Evolutionary conservation across 2,797 vertebrate genomes (phyloP), one percentile per base, ranked within the genome.

Genomic region (Enteromius afrohamiltoni): DNA sequence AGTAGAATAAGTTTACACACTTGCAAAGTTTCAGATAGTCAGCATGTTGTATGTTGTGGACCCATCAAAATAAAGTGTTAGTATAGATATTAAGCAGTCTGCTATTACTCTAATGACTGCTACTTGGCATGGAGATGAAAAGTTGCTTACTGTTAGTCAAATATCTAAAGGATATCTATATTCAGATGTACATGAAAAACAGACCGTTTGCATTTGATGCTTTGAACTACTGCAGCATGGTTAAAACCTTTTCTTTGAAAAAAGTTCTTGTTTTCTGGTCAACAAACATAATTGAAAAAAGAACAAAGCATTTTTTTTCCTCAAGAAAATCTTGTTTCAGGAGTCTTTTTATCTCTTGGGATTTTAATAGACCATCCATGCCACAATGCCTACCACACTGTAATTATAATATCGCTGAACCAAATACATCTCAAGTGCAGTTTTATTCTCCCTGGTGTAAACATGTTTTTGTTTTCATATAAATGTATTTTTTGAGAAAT

Each of bases 321-420:
- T 37, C 21, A 4, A 58, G 31, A 86, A 84, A 85, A 23, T 83
- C 51, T 84, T 34, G 74, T 17, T 74, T 29, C 23, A 77, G 74
- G 10, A 31, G 49, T 68, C 40, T 34, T 51, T 80, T 78, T 69
- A 75, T 73, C 69, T 74, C 77, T 84, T 80, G 34, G 42, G 16
- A 69, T 53, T 80, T 51, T 53, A 86, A 85, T 83, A 60, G 62
- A 55, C 55, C 60, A 67, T 81, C 45, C 37, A 77, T 69, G 62
- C 29, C 1, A 40, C 34, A 64, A 64, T 64, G 60, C 26, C 60
- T 64, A 17, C 14, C 67, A 62, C 60, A 74, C 70, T 73, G 37
- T 81, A 40, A 85, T 65, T 23, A 42, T 40, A 21, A 67, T 17
- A 75, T 37, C 67, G 14, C 74, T 37, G 16, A 68, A 82, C 13